Base-by-base conservation (phyloP, 2,797 vertebrate genomes). In the Phoeniculus purpureus region DNA sequence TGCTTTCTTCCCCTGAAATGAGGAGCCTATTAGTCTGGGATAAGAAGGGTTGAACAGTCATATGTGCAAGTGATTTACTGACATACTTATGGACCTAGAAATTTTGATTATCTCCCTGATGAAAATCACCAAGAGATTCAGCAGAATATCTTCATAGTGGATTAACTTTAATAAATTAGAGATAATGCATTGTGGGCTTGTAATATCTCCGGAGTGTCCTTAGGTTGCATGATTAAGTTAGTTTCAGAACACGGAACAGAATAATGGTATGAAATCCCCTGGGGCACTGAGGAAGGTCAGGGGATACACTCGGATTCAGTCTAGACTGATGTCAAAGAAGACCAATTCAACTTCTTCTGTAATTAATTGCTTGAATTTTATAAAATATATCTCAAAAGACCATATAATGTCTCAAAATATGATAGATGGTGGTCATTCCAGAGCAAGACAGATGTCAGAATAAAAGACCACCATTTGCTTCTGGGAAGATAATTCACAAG, bases 131-230 rank as follows among this genome's bases (percentile, higher is more conserved):
- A 0, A 81, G 92, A 86, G 56, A 88, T 76, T 92, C 60, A 90
- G 56, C 60, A 91, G 83, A 81, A 32, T 87, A 66, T 64, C 56
- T 92, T 64, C 31, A 25, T 4, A 67, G 40, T 23, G 45, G 64
- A 93, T 91, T 93, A 90, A 62, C 32, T 84, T 66, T 66, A 79
- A 62, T 73, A 90, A 79, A 81, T 87, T 84, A 81, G 64, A 81
- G 26, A 66, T 79, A 81, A 90, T 70, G 34, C 19, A 29, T 13
- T 65, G 48, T 65, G n/a, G 37, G 20, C 65, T 86, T 83, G 15
- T 31, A 89, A 17, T 65, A 81, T 62, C 74, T 87, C 71, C n/a
- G 23, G 59, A 78, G 45, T 29, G 15, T 29, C 52, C 48, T 83
- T 73, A 10, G 23, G 8, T 18, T 81, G 56, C 55, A 25, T 70